Evolutionary conservation across 2,113 vertebrate species (phyloP).

Genomic region (Xiphias gladius): DNA sequence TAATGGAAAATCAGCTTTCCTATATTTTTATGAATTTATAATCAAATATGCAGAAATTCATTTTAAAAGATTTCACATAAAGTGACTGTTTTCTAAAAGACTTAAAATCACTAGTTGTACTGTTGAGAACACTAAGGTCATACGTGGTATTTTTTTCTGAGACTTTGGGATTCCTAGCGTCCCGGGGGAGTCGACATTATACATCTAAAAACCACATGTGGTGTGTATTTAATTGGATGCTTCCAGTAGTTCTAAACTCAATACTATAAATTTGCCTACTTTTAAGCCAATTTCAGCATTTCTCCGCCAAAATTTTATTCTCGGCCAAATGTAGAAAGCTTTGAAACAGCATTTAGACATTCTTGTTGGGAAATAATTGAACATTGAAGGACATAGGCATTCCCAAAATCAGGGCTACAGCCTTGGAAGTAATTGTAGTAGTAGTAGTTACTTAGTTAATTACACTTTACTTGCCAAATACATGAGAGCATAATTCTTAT

Average conservation of each 20-base stretch:
- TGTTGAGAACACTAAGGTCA: no score
- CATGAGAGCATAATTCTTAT: not conserved
- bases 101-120: no score
- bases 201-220: not conserved
- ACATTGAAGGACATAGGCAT: not conserved
- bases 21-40: no score
- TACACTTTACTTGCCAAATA: slow-evolving; percentile 15
- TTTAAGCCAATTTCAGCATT: no score
- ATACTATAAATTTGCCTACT: not conserved
- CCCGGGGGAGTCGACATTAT: not conserved
- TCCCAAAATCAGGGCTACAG: not conserved
- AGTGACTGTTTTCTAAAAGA: no score
- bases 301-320: no score
- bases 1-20: no score
- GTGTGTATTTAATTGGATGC: not conserved
- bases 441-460: not conserved
- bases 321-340: not conserved
- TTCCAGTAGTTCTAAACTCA: not conserved
- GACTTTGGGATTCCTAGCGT: no score
- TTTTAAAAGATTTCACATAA: no score
- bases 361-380: not conserved
- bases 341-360: not conserved
- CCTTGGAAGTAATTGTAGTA: not conserved
- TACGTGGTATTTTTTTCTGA: no score
- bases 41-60: not conserved